Base-by-base conservation (phyloP, 2,888 invertebrate species). In the Conomelus anceps region DNA sequence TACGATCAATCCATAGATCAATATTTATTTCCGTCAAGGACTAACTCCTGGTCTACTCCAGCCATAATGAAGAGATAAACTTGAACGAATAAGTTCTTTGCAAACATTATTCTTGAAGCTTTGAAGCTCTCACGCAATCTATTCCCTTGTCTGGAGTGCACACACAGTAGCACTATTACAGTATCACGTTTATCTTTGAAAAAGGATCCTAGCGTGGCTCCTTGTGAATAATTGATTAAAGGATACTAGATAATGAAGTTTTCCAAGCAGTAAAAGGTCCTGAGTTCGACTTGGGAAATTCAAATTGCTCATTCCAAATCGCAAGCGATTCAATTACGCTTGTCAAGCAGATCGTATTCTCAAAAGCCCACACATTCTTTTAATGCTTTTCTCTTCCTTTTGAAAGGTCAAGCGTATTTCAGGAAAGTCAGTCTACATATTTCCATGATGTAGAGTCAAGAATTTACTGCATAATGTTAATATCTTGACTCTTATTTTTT, bases 171-270 rank as follows among this genome's bases (percentile, higher is more conserved):
- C 34, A 63, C 63, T 63, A 63, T n/a, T 63, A 63, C 63, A 34
- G 34, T 34, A 34, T 34, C 34, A 63, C 86, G 86, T 86, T 86
- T 86, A 86, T 86, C 86, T 86, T 22, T 23, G 22, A 23, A 24
- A 86, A 29, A 1, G 29, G 29, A 86, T 86, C 26, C 24, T 86
- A 86, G 86, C 86, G 26, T 86, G 86, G 26, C 29, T 86, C 24
- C 86, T 86, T 26, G 26, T 26, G 22, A 29, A 86, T 86, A 86
- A 86, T 86, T 86, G 86, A 86, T 86, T 86, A 86, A 24, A 86
- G 86, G 63, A 20, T 86, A 26, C 86, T 7, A 26, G 24, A 24
- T 86, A 86, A 86, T 86, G 86, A 29, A 86, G 86, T 86, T 86
- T 26, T 86, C 86, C 22, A 41, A 24, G 23, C 86, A 7, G 23